Base-by-base conservation (phyloP, 2,113 vertebrate species). In the Erythrolamprus reginae region DNA sequence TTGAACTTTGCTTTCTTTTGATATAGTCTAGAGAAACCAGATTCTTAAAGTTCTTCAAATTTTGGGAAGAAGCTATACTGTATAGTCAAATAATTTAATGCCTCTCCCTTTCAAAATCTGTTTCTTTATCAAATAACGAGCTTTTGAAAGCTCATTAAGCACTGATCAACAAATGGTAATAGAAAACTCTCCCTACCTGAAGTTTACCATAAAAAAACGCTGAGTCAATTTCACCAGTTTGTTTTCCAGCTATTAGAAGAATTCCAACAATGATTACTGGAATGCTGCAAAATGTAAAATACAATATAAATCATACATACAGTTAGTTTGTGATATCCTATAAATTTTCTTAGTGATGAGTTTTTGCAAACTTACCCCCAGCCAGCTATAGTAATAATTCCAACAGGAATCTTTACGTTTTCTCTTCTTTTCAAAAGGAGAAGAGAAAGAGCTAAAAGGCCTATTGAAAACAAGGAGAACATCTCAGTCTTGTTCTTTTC, bases 161-260 rank as follows among this genome's bases (percentile, higher is more conserved):
- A 90, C 28, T 89, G 89, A 52, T 48, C 33, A 82, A 26, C 85
- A 91, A 12, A 8, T 7, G 24, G 24, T 28, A 91, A 58, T 52
- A 84, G 24, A 89, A 92, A 47, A 2, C 45, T 0, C 0, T 23
- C 93, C 90, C 87, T 97, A 99, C 99, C 98, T 99, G 99, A 38
- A 96, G 58, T 91, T 96, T 98, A 90, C 99, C 99, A 90, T 99
- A 99, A 97, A 99, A 99, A 96, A 98, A 99, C 1, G 98, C 97
- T 3, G 98, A 97, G 95, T 99, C 98, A 89, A 98, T 97, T 38
- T 97, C 90, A n/a, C 90, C 96, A 93, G 95, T 97, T 88, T 94
- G 94, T 93, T 97, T 96, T 38, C 98, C 99, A 90, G 97, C 95
- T 86, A 98, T 96, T 86, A 99, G 96, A 88, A 99, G 96, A 93